Conservation (phyloP, 1,140 invertebrate genomes). For the Nixonia krombeini region DNA sequence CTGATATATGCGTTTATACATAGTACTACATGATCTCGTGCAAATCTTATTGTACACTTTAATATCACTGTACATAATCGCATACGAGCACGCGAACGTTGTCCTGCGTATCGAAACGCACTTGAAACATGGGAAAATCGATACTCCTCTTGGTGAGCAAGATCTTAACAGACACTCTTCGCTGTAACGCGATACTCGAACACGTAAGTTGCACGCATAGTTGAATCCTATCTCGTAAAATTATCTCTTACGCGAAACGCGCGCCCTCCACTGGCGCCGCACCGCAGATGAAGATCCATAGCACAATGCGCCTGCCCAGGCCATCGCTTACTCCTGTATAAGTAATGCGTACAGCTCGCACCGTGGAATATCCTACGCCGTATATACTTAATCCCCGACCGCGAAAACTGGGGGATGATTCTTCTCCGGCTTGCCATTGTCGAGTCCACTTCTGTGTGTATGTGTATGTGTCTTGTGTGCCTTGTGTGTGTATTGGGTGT, state of each 20-base stretch:
- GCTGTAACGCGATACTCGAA: slow-evolving; percentile 8
- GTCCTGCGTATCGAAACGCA: too few species aligned
- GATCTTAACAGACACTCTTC: too few species aligned
- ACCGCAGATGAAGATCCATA: slow-evolving; percentile 24
- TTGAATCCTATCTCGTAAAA: slow-evolving; percentile 34
- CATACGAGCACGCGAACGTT: too few species aligned
- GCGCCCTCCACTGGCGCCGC: slow-evolving; percentile 10
- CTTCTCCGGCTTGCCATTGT: not conserved
- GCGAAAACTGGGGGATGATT: slow-evolving; percentile 16
- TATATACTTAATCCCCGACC: slow-evolving; percentile 7
- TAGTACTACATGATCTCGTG: too few species aligned
- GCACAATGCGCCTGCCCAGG: slow-evolving; percentile 4
- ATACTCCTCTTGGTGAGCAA: too few species aligned
- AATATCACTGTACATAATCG: too few species aligned
- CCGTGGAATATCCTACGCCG: not conserved
- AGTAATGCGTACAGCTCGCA: slow-evolving; percentile 18
- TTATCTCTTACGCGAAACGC: slow-evolving; percentile 27
- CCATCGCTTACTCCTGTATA: slow-evolving; percentile 15
- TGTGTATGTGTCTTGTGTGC: too few species aligned
- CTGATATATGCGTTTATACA: too few species aligned
- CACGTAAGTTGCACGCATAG: slow-evolving; percentile 20
- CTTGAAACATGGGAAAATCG: too few species aligned
- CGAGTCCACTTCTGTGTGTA: too few species aligned
- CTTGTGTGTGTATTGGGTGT: too few species aligned
- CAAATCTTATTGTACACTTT: too few species aligned